Evolutionary conservation across 2,113 vertebrate genomes (phyloP).

Genomic region (Hystrix cristata): DNA sequence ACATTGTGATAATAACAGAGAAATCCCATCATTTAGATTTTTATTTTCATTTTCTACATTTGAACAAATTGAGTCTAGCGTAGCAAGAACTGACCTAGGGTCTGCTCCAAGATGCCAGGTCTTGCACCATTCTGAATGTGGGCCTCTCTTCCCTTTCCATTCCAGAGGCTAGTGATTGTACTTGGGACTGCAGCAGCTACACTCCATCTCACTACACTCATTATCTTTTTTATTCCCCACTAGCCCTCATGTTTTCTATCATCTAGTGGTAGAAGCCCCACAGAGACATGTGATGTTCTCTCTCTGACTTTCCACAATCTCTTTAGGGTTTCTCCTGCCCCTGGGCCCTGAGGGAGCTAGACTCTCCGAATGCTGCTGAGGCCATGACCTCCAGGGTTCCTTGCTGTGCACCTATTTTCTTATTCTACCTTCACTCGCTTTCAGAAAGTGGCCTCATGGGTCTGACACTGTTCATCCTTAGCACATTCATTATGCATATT

Average conservation of each 20-base stretch:
- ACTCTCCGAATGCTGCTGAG: fast-evolving
- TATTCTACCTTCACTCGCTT: fast-evolving
- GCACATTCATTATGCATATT: not conserved
- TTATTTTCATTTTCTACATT: not conserved
- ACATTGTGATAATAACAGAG: not conserved
- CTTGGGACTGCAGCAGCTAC: not conserved
- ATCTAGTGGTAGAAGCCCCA: not conserved
- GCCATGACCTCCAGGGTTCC: fast-evolving
- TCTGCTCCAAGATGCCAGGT: not conserved
- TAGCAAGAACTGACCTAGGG: not conserved
- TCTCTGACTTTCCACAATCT: not conserved
- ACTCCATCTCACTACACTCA: not conserved
- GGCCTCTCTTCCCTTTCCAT: not conserved
- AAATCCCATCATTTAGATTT: fast-evolving
- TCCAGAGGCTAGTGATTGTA: not conserved
- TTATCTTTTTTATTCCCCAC: not conserved
- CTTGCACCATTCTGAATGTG: not conserved
- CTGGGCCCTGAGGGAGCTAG: fast-evolving
- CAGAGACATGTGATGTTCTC: not conserved
- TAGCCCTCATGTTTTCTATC: not conserved
- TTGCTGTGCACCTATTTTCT: not conserved
- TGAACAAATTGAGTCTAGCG: not conserved
- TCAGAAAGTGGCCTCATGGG: not conserved
- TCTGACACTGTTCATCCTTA: fast-evolving
- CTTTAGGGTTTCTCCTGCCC: not conserved